Evolutionary conservation across 53 echinoderm and acorn worm species (phyloP), one percentile per base, ranked within the genome.

Genomic region (Crossaster papposus): DNA sequence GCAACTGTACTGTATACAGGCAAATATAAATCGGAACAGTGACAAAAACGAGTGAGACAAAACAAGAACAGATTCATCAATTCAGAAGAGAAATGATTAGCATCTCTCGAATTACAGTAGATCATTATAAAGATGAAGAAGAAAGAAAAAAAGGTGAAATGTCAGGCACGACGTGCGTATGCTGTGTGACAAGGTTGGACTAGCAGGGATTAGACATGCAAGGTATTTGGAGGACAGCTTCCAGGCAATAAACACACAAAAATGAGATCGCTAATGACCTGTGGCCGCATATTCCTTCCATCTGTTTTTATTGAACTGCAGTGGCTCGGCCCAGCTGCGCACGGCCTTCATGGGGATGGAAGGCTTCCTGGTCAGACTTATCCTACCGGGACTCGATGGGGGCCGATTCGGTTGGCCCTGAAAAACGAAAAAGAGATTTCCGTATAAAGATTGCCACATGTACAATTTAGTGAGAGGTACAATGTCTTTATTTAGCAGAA

Each of bases 201-300:
- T 18, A 62, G 62, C 17, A 62, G 23, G 12, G 62, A 62, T 62
- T 18, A 11, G 28, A 12, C n/a, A 26, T 10, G 28, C 24, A 9
- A 68, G 9, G 68, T 6, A 68, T 68, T 4, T 68, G 28, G 5
- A 68, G n/a, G 68, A 26, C 68, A 26, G 24, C 17, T 5, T 68
- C 68, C 68, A 68, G 17, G 17, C 58, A 68, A 20, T 0, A 68
- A 26, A 28, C 26, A 68, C 68, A 28, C 68, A 68, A n/a, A 68
- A 68, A 3, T 68, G 44, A 44, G 9, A 44, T 44, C 44, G 44
- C 9, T 51, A 36, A 37, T 24, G 54, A 96, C 96, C 96, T 63
- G 93, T 91, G 32, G 94, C 93, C 32, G 94, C 94, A n/a, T 94
- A 89, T 31, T 93, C 93, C 65, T 89, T 91, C 96, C 96, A 96